A percentile compares a stretch with the other conserved stretches of the same genome.
These are phyloP conservation scores for Drosophila gaucha DNA, from an alignment of 2,888 invertebrate species.

Conservation along the genomic window DNA sequence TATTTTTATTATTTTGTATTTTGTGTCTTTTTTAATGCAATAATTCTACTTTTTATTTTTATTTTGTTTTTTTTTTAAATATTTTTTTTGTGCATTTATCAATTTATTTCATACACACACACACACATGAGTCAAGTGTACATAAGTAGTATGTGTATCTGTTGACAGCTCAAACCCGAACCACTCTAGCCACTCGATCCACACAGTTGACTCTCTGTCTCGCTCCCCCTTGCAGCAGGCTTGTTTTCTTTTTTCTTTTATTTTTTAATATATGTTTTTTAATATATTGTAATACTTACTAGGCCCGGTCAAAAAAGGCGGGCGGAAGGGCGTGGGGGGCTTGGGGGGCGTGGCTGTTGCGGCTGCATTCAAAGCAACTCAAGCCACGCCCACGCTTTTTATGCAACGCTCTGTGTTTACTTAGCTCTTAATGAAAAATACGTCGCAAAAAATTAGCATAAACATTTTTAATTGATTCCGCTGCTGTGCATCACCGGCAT, in stretches of 20 bases:
- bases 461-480: constrained; percentile 65
- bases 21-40: constrained; percentile 28
- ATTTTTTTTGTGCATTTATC: constrained; percentile 63
- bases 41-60: too few species aligned
- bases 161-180: constrained; percentile 30
- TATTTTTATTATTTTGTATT: constrained; percentile 51
- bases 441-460: constrained; percentile 66
- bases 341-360: constrained; percentile 1
- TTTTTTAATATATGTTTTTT: constrained; percentile 26
- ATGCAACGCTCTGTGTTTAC: constrained; percentile 40
- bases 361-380: constrained; percentile 41
- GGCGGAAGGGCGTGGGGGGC: background rate
- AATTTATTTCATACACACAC: constrained; percentile 40
- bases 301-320: constrained; percentile 24
- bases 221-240: background rate
- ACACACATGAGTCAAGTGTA: constrained; percentile 15
- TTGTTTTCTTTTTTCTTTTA: constrained; percentile 17
- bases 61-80: constrained; percentile 22
- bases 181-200: background rate
- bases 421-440: constrained; percentile 66
- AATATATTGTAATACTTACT: constrained; percentile 71
- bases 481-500: constrained; percentile 4
- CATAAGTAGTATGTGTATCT: constrained; percentile 12
- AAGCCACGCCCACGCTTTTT: constrained; percentile 47
- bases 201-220: background rate